Evolutionary conservation across 2,113 vertebrate species (phyloP), one percentile per base, ranked within the genome.

Genomic region (Notothenia coriiceps): DNA sequence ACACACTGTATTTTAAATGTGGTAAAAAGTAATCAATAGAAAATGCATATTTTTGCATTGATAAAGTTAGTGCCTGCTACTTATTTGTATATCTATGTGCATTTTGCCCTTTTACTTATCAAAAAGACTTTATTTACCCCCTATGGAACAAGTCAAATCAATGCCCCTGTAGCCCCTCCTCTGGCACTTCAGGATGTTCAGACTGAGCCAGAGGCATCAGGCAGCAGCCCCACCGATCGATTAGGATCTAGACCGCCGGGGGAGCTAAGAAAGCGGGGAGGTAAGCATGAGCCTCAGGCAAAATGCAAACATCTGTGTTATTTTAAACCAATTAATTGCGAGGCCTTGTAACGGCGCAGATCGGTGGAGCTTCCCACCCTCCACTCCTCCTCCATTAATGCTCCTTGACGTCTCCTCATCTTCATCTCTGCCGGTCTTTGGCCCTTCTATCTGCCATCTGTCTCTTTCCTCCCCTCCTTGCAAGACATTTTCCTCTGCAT

Each of bases 261-360:
- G 44, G 61, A 60, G 57, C 49, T 35, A 46, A 77, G 65, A 60
- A 71, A 65, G 80, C 56, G 22, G 47, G 20, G 49, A 70, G 49
- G 75, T 59, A 74, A 79, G 79, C 70, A 59, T 20, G 50, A 56
- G 52, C 85, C 70, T 46, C 10, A 64, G 84, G 81, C 79, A 64
- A 77, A 84, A 80, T 61, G 85, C 82, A 85, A 89, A 88, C 85
- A 91, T 91, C 86, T 91, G 86, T 79, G 69, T 88, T 79, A 29
- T 29, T 84, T 85, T 74, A 80, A 76, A 84, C 71, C 82, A 87
- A 88, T 90, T 86, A 90, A 79, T 70, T 49, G 47, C 47, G 7
- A 62, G 54, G 54, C 43, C 57, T 77, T 79, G 66, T 68, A 44
- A 74, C 40, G 10, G 13, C 54, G 5, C 59, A 29, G 56, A 83